Evolutionary conservation across 2,113 vertebrate species (phyloP).

Genomic region (Mionectes macconnelli): DNA sequence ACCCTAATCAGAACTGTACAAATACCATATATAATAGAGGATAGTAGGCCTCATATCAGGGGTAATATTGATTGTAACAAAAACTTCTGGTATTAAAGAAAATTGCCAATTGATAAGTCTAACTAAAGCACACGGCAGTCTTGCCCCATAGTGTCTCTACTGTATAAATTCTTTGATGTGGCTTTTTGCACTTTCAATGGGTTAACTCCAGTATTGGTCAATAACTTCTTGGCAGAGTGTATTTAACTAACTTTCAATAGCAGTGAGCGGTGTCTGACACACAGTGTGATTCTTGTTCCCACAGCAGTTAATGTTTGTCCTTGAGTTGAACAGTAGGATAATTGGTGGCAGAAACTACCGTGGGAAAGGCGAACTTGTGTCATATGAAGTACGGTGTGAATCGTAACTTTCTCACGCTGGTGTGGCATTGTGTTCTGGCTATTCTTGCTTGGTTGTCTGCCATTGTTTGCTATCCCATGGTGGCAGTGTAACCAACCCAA

Average conservation of each 20-base stretch:
- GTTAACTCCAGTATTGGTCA: background rate
- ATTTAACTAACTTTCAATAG: constrained; percentile 54
- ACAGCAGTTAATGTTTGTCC: constrained; percentile 73
- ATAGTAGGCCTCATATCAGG: accelerated
- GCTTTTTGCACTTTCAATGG: background rate
- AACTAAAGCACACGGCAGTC: accelerated
- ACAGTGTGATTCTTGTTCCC: constrained; percentile 74
- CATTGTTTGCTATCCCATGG: constrained; percentile 76
- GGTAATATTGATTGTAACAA: background rate
- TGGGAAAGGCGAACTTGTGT: constrained; percentile 78
- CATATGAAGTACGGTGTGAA: constrained; percentile 10
- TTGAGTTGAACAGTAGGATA: constrained; percentile 63
- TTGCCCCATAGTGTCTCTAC: background rate
- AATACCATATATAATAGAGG: background rate
- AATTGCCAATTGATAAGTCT: background rate
- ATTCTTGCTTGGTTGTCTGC: constrained; percentile 71
- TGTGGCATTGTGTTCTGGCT: constrained; percentile 69
- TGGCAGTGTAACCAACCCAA: constrained; percentile 74
- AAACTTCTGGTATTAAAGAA: background rate
- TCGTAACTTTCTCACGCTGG: constrained; percentile 82
- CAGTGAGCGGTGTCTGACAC: constrained; percentile 55
- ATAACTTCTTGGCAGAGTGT: constrained; percentile 36
- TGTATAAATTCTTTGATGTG: background rate
- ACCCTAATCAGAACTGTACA: background rate
- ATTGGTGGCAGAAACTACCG: constrained; percentile 70